Conservation (phyloP, 1,140 invertebrate genomes). For the Plectus sambesii region DNA sequence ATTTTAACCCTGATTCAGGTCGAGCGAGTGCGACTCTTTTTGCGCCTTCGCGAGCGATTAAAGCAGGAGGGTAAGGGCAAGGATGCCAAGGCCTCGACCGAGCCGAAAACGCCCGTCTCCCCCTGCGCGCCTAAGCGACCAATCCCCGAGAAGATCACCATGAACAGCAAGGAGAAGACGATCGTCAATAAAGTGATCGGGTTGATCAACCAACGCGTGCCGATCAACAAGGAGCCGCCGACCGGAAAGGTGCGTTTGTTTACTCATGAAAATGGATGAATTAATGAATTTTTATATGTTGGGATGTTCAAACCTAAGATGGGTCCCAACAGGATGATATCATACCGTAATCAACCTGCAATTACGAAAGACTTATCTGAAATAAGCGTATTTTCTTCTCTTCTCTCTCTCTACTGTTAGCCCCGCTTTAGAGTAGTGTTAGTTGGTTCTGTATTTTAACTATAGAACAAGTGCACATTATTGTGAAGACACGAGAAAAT, state of each 20-base stretch:
- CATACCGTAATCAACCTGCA: constrained; percentile 26
- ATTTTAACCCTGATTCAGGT: constrained; percentile 19
- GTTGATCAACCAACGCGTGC: constrained; percentile 41
- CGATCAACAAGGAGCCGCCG: constrained; percentile 42
- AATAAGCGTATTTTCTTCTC: too few relatives aligned
- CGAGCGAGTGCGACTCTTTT: constrained; percentile 39
- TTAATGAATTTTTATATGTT: too few relatives aligned
- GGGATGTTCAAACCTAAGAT: constrained; percentile 17
- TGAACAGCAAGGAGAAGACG: constrained; percentile 31
- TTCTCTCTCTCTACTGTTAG: too few relatives aligned
- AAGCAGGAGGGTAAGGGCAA: constrained; percentile 29
- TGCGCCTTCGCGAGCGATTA: constrained; percentile 36
- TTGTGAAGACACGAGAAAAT: too few relatives aligned
- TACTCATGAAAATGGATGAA: too few relatives aligned
- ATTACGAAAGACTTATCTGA: too few relatives aligned
- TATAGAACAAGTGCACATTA: too few relatives aligned
- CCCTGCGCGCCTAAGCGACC: constrained; percentile 34
- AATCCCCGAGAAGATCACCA: constrained; percentile 32
- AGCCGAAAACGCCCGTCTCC: constrained; percentile 28
- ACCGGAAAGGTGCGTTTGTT: constrained; percentile 32
- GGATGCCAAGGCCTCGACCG: constrained; percentile 17
- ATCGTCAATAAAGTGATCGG: constrained; percentile 37
- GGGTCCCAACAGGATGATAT: constrained; percentile 12
- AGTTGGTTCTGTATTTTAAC: too few relatives aligned
- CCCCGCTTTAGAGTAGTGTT: too few relatives aligned